Conservation (phyloP, 2,888 invertebrate species). For the Nomada fucata region DNA sequence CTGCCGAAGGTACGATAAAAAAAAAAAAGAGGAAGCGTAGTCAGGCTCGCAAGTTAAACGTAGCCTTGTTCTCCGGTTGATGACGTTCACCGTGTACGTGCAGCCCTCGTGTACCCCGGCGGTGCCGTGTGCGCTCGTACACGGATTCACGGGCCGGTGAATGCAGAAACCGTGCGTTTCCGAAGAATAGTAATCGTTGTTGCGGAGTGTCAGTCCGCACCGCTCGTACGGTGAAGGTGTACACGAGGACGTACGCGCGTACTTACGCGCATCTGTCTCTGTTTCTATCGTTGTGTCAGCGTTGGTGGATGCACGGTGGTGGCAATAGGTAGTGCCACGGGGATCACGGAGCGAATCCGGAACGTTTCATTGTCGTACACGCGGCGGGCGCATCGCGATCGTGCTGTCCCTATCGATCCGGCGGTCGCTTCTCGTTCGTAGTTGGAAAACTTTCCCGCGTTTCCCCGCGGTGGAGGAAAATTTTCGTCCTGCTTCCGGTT, state of each 20-base stretch:
- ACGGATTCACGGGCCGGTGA: slow-evolving; percentile 76
- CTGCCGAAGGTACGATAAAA: slow-evolving; percentile 2
- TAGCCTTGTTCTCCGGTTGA: slow-evolving; percentile 51
- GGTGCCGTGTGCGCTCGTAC: slow-evolving; percentile 4
- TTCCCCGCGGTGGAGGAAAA: slow-evolving; percentile 21
- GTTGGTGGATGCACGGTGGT: slow-evolving; percentile 41
- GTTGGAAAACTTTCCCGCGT: slow-evolving; percentile 40
- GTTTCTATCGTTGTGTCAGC: slow-evolving; percentile 19
- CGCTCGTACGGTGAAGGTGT: slow-evolving; percentile 40
- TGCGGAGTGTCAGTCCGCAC: slow-evolving; percentile 48
- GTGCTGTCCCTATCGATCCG: slow-evolving; percentile 61
- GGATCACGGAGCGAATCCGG: slow-evolving; percentile 73
- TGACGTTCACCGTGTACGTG: slow-evolving; percentile 29
- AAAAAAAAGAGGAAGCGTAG: slow-evolving; percentile 5
- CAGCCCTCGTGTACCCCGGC: slow-evolving; percentile 13
- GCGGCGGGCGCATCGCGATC: slow-evolving; percentile 63
- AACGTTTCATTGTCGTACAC: slow-evolving; percentile 71
- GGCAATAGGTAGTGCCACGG: slow-evolving; percentile 62
- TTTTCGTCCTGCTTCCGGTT: neutral
- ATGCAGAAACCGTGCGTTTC: slow-evolving; percentile 70
- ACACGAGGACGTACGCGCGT: slow-evolving; percentile 20
- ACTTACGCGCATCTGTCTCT: slow-evolving; percentile 9
- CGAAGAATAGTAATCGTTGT: slow-evolving; percentile 65
- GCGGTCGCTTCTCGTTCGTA: slow-evolving; percentile 25
- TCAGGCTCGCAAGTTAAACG: slow-evolving; percentile 33